Base-by-base conservation (phyloP, 2,113 vertebrate genomes). In the Andinoacara biseriatus region DNA sequence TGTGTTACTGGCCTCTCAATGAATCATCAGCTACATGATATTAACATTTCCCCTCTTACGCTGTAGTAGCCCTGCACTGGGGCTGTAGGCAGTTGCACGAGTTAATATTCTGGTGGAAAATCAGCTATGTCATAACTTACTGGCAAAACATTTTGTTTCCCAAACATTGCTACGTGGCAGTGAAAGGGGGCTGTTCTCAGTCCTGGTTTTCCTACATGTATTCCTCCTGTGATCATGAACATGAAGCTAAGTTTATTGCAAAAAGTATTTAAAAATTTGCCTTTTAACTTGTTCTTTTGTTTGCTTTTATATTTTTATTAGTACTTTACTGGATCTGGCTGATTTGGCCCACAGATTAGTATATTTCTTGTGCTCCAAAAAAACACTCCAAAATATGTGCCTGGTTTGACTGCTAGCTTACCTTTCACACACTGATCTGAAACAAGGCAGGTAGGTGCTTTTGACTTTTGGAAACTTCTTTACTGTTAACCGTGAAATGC, bases 1-100 rank as follows among this genome's bases (percentile, higher is more conserved):
- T 65, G 46, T 91, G 81, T 69, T 87, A 85, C 74, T 87, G 59
- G 24, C 43, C 57, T 29, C 60, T 81, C 46, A 5, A 54, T 74
- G 77, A 81, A 82, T 82, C 63, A 77, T 77, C 75, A 59, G 10
- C 49, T 20, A 11, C 26, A 14, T n/a, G 10, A 54, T 78, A 52
- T 72, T 72, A 46, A 46, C 31, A 58, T 49, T 80, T 81, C 43
- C 46, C 38, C 74, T 72, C 54, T 76, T 59, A 22, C 20, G 26
- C 26, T 40, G 13, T 49, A 46, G 29, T 49, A 0, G 63, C 24
- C 31, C 0, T 26, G n/a, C 0, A 20, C 31, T 61, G 29, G 74
- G 14, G 29, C 62, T 63, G 17, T 22, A 29, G 76, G 62, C 80
- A 18, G 31, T 46, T 75, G 62, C 20, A 7, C 13, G 58, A 35